Evolutionary conservation across 2,797 vertebrate genomes (phyloP).

Genomic region (Acomys russatus): DNA sequence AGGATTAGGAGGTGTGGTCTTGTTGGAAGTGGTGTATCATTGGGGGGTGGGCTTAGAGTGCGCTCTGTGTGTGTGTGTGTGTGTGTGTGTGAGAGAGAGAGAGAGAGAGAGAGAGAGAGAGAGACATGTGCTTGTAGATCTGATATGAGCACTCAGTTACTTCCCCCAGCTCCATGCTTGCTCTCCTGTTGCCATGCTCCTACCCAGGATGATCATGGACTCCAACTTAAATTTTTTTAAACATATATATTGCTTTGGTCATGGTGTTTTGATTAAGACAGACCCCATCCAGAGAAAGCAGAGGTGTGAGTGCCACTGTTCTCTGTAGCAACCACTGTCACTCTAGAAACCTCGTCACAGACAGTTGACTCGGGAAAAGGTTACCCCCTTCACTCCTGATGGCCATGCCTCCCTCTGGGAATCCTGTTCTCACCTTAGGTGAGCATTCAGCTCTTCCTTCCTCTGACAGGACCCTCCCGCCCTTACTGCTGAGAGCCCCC

Average conservation of each 20-base stretch:
- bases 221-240: background rate
- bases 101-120: too few relatives aligned
- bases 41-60: too few relatives aligned
- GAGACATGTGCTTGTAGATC: background rate
- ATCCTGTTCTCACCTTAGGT: background rate
- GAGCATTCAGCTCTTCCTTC: background rate
- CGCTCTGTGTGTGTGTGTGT: too few relatives aligned
- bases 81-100: too few relatives aligned
- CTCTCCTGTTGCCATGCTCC: too few relatives aligned
- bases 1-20: background rate
- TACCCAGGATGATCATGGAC: too few relatives aligned
- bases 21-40: background rate
- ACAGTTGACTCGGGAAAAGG: background rate
- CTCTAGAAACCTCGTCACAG: background rate
- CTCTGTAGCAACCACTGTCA: background rate
- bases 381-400: accelerated
- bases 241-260: background rate
- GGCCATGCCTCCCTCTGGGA: background rate
- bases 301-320: accelerated
- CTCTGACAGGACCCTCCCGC: background rate
- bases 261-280: too few relatives aligned
- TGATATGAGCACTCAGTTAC: background rate
- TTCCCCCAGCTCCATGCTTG: background rate
- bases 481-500: background rate
- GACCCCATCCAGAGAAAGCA: background rate